Evolutionary conservation across 2,113 vertebrate genomes (phyloP), one percentile per base, ranked within the genome.

Genomic region (Chascanopsetta lugubris): DNA sequence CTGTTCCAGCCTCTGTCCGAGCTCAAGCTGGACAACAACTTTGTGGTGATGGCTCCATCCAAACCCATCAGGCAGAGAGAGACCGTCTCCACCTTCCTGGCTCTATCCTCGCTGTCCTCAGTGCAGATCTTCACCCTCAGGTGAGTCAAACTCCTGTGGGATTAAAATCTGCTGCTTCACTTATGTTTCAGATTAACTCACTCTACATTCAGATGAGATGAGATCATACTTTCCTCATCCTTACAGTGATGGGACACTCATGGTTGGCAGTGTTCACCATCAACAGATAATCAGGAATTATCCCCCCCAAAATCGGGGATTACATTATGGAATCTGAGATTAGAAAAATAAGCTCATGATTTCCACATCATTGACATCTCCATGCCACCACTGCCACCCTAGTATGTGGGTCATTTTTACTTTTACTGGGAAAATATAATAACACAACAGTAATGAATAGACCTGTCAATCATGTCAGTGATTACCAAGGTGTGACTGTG

Each of bases 91-190:
- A 90, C 93, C 6, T 94, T 92, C 3, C 90, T 99, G 82, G 93
- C 94, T 0, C 53, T 97, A 4, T 88, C 94, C 21, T 92, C 91
- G 32, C 94, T 95, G 13, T 94, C 95, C 25, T 89, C 93, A 0
- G 91, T 95, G 80, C 95, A 96, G 32, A 93, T 94, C 56, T 99
- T 99, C 88, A 90, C 94, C 22, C 89, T 99, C 66, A 97, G 95
- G 97, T 99, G 83, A 60, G 72, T 84, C 10, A 29, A 8, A n/a
- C 34, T 64, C 20, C 45, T 76, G 10, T 27, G 29, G 20, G 45
- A 50, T 22, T 24, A 48, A 50, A 15, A 46, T 32, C 36, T 38
- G n/a, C 21, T 20, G 45, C 11, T 70, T 24, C 6, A 5, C 12
- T 42, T n/a, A 42, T 27, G 29, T 29, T 15, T 27, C 20, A 45